Evolutionary conservation across 2,797 vertebrate genomes (phyloP), one percentile per base, ranked within the genome.

Genomic region (Argya squamiceps): DNA sequence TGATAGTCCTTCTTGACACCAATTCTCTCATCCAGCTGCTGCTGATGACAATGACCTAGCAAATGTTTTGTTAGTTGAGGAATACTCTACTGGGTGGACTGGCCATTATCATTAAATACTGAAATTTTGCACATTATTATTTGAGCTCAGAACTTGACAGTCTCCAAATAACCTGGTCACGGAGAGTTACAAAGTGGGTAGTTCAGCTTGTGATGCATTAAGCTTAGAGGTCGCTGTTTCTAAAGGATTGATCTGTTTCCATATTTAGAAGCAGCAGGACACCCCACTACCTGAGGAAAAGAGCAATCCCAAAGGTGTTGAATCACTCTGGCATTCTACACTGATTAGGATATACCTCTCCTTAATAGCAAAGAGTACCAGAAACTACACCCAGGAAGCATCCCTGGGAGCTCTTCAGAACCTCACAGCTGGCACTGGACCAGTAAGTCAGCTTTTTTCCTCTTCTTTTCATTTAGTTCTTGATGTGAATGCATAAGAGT

Each of bases 351-450:
- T 99, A 98, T 99, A 99, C 94, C 96, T 99, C 96, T 99, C 99
- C 3, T 98, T 99, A 89, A 98, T 99, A 32, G 99, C 98, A 78
- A 98, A 99, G 96, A 99, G 99, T 70, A 93, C 88, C 70, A 98
- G 98, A 29, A 98, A 97, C 85, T 96, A 96, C 94, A 99, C 99
- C 2, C 99, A 98, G 97, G 98, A 99, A 88, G 99, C 99, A 3
- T 98, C 99, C 9, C 81, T 99, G 20, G 99, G 99, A 68, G 99
- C 99, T 1, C 98, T 99, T 88, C 99, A 99, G 98, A 99, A 99
- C 97, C 98, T 99, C 96, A 99, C 99, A 0, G 98, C 99, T 7
- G 99, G 99, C 55, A 98, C 71, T 5, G 98, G 98, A 79, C 96
- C 92, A 50, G 99, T 99, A 96, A 98, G 98, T 97, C 62, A 47